A percentile compares a stretch with the other conserved stretches of the same genome.
These are phyloP conservation scores for Galeopterus variegatus DNA, from an alignment of 2,113 vertebrate species.

Conservation along the genomic window DNA sequence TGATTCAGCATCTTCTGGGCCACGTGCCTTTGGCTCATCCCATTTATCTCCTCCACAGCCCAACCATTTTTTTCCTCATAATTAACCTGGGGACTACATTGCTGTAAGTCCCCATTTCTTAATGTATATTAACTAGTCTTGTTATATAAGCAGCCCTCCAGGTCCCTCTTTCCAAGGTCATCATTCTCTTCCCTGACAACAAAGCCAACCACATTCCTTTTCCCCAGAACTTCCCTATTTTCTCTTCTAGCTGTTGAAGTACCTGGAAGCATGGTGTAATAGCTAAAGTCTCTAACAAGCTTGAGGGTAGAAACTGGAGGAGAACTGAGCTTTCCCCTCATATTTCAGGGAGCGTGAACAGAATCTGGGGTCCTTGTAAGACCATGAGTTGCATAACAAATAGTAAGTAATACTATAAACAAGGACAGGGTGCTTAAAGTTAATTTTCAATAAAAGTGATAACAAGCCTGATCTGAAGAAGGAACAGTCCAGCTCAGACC, in stretches of 20 bases:
- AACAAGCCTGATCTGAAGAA: not conserved
- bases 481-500: not conserved
- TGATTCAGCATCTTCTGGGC: no score
- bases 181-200: not conserved
- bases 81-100: not conserved
- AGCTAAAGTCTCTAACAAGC: not conserved
- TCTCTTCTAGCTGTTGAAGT: not conserved
- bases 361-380: not conserved
- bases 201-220: not conserved
- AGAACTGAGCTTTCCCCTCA: not conserved
- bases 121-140: not conserved
- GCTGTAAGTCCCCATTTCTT: not conserved
- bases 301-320: not conserved
- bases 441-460: not conserved
- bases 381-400: not conserved
- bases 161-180: not conserved
- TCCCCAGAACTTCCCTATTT: not conserved
- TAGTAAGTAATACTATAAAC: not conserved
- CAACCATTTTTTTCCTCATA: not conserved
- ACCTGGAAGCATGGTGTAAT: not conserved
- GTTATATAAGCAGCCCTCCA: not conserved
- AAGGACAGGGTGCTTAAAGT: not conserved
- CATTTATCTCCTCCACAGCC: accelerated
- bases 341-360: not conserved
- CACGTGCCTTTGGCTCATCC: not conserved